Percentiles rank a stretch among this genome's conserved stretches.
phyloP scores from a whole-genome alignment of 2,113 vertebrate genomes.

The Grammomys surdaster region DNA sequence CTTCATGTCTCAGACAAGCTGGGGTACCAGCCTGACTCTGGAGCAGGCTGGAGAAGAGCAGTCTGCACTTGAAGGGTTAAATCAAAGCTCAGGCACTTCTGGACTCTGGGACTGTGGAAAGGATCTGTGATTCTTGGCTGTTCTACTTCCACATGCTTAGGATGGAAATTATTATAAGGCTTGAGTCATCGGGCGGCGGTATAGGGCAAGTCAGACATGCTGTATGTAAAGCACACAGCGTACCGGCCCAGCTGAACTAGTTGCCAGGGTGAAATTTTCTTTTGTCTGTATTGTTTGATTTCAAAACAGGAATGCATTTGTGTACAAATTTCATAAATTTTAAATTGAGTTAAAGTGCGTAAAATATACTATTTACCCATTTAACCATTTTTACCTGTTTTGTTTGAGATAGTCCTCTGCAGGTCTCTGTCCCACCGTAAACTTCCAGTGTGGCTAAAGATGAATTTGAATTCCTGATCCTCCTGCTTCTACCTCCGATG shows the following conservation, averaged over 20 bases:
- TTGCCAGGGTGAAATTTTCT: not conserved
- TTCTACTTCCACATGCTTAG: not conserved
- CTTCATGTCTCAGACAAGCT: not conserved
- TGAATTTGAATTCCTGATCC: not conserved
- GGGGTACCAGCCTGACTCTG: not conserved
- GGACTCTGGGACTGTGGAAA: not conserved
- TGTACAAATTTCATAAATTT: not conserved
- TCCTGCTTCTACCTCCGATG: not conserved
- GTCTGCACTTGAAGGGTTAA: not conserved
- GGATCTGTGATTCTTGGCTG: not conserved
- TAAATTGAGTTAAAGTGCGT: not conserved
- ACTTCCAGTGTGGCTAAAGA: not conserved
- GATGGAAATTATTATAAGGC: not conserved
- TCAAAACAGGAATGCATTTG: conserved; percentile 22
- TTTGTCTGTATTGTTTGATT: conserved; percentile 18
- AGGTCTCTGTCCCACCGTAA: not conserved
- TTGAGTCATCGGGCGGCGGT: not conserved
- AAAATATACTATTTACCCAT: not conserved
- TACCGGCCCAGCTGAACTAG: not conserved
- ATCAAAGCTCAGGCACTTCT: not conserved
- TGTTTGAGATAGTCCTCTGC: not conserved
- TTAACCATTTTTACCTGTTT: not conserved
- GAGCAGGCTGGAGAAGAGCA: too few relatives aligned
- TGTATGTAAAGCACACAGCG: not conserved
- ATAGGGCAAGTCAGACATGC: not conserved